These are phyloP conservation scores for Coranthus polyacanthus DNA, from an alignment of 2,797 vertebrate genomes.

Conservation along the genomic window DNA sequence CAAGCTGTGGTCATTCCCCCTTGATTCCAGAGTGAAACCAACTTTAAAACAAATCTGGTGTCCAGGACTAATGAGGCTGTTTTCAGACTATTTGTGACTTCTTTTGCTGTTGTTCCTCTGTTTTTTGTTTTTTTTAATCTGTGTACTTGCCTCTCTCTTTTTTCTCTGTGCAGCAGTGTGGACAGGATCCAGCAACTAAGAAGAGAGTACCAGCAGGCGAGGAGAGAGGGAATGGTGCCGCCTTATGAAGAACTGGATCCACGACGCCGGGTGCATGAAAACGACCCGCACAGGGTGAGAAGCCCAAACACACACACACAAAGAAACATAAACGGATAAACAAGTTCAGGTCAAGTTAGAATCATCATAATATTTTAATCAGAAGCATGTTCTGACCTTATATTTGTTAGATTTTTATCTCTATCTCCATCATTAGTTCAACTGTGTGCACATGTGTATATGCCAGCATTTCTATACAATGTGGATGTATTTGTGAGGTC, in stretches of 20 bases:
- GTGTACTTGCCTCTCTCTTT: conserved; percentile 12
- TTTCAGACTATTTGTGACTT: too few relatives aligned
- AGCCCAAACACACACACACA: not conserved
- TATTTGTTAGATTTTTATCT: too few relatives aligned
- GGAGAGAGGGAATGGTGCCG: conserved; percentile 88
- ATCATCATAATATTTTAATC: not conserved
- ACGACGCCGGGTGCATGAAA: conserved; percentile 83
- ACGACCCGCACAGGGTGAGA: conserved; percentile 89
- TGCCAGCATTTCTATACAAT: too few relatives aligned
- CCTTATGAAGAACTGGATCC: conserved; percentile 90
- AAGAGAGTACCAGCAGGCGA: conserved; percentile 94
- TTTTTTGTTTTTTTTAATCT: conserved; percentile 1
- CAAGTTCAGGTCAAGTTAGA: not conserved
- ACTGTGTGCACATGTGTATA: not conserved
- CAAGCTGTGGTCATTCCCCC: too few relatives aligned
- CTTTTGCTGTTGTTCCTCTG: too few relatives aligned
- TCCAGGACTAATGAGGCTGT: too few relatives aligned
- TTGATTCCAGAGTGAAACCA: too few relatives aligned
- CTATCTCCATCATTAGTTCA: not conserved
- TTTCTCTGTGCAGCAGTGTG: conserved; percentile 77
- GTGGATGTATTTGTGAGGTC: not conserved
- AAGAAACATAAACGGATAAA: not conserved
- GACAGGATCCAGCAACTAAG: conserved; percentile 95
- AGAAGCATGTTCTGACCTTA: not conserved
- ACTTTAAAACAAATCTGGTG: too few relatives aligned